phyloP scores from a whole-genome alignment of 2,797 vertebrate species.

The Amphiprion clarkii region DNA sequence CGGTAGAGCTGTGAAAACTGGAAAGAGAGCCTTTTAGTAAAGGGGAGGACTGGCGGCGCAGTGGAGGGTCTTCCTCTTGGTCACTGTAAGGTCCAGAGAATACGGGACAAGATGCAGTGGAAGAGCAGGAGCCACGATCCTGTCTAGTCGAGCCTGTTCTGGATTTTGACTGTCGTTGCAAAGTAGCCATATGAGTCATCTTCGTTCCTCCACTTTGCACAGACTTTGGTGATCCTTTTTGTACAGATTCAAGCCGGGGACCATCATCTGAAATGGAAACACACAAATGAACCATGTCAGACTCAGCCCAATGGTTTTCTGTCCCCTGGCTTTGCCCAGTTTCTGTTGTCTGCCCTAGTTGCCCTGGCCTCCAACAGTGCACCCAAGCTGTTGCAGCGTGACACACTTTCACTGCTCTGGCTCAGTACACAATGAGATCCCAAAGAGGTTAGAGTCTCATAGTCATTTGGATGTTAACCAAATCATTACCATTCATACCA shows the following conservation, averaged over 20 bases:
- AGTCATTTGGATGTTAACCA: slow-evolving; percentile 52
- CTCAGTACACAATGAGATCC: slow-evolving; percentile 51
- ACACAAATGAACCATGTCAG: slow-evolving; percentile 84
- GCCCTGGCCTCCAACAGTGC: slow-evolving; percentile 55
- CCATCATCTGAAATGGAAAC: slow-evolving; percentile 74
- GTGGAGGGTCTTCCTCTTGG: slow-evolving; percentile 70
- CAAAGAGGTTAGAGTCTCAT: slow-evolving; percentile 46
- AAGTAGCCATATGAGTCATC: slow-evolving; percentile 62
- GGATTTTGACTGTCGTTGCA: slow-evolving; percentile 62
- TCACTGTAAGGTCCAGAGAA: slow-evolving; percentile 81
- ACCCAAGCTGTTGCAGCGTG: slow-evolving; percentile 59
- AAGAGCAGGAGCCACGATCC: slow-evolving; percentile 81
- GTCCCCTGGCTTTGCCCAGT: slow-evolving; percentile 70
- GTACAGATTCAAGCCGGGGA: slow-evolving; percentile 75
- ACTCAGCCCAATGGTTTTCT: slow-evolving; percentile 67
- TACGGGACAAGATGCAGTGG: slow-evolving; percentile 81
- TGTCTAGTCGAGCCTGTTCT: slow-evolving; percentile 68
- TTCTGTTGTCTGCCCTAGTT: slow-evolving; percentile 74
- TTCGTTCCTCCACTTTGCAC: slow-evolving; percentile 32
- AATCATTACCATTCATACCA: slow-evolving; percentile 56
- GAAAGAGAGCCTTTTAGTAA: slow-evolving; percentile 73
- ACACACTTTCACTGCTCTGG: slow-evolving; percentile 67
- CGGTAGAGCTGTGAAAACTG: slow-evolving; percentile 59
- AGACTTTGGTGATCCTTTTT: slow-evolving; percentile 60
- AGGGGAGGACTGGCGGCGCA: slow-evolving; percentile 77